These are phyloP conservation scores for Drosophila nr. medialis DNA, from an alignment of 2,888 invertebrate species.

Conservation along the genomic window DNA sequence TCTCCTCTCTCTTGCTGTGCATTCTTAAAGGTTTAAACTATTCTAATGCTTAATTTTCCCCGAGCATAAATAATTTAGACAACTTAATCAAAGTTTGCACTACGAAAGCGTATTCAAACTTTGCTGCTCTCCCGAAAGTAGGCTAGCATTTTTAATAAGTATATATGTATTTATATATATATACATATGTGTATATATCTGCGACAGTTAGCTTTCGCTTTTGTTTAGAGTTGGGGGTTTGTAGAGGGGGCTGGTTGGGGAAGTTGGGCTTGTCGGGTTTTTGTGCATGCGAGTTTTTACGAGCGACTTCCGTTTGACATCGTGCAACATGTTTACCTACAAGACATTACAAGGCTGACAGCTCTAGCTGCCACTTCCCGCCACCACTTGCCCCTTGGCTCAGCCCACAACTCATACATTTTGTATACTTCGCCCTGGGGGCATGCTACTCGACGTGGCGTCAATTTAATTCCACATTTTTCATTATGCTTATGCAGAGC, in stretches of 20 bases:
- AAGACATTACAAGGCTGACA: slow-evolving; percentile 76
- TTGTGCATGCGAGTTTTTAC: slow-evolving; percentile 67
- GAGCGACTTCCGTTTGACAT: slow-evolving; percentile 75
- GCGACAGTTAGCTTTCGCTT: slow-evolving; percentile 54
- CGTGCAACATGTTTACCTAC: slow-evolving; percentile 78
- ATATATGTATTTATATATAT: slow-evolving; percentile 1
- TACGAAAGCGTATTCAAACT: slow-evolving; percentile 16
- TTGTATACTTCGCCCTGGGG: slow-evolving; percentile 36
- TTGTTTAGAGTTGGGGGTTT: slow-evolving; percentile 9
- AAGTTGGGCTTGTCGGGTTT: slow-evolving; percentile 1
- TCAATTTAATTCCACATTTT: slow-evolving; percentile 80
- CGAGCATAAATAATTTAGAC: neutral
- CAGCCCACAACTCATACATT: slow-evolving; percentile 13
- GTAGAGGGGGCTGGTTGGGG: neutral
- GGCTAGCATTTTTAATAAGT: slow-evolving; percentile 62
- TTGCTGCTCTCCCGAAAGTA: slow-evolving; percentile 36
- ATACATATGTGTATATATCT: slow-evolving; percentile 25
- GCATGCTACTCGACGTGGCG: slow-evolving; percentile 63
- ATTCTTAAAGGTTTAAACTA: neutral
- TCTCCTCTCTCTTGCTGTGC: neutral
- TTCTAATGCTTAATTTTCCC: neutral
- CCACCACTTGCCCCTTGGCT: neutral
- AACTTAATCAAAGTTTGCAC: neutral
- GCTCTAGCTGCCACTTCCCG: slow-evolving; percentile 13
- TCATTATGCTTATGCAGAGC: slow-evolving; percentile 73